Base-by-base conservation (phyloP, 1,140 invertebrate species). In the Musca vetustissima region DNA sequence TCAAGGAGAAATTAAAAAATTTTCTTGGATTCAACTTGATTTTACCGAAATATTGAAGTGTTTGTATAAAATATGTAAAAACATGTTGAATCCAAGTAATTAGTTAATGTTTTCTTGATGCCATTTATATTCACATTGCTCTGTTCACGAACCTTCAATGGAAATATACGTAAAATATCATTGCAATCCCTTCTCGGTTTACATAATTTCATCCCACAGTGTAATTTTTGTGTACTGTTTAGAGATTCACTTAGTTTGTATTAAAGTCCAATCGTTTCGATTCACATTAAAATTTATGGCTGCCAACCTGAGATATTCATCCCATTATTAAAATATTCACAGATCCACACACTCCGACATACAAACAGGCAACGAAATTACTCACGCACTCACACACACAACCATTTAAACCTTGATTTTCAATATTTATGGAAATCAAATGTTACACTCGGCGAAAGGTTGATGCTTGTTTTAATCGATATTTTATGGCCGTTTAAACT, bases 401-500 rank as follows among this genome's bases (percentile, higher is more conserved):
- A 15, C 19, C 15, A 61, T 3, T 0, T 14, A 61, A 4, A 1
- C 49, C 22, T 24, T 25, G 13, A 52, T 21, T 13, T 50, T 1
- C 49, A 22, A 32, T 13, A 28, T 8, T 66, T 48, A 52, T 24
- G 25, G 64, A 43, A 43, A 25, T 21, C 22, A 61, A 65, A 55
- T n/a, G 15, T 8, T 65, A 69, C 76, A 79, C n/a, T n/a, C 78
- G 74, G 76, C 78, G 77, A 79, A 80, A 69, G 75, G 78, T 79
- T 72, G 76, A 72, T 73, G 73, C 61, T 74, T 77, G 76, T 79
- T 79, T 77, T 79, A 43, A 69, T 76, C 76, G 77, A 72, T 76
- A 71, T 80, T 80, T 80, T 79, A 80, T 80, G 74, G 78, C 76
- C 78, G 79, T 80, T 80, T 79, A 72, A 72, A 71, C 74, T 79